These are phyloP conservation scores for Pantelozetes paolii DNA, from an alignment of 2,888 invertebrate species.

Conservation along the genomic window DNA sequence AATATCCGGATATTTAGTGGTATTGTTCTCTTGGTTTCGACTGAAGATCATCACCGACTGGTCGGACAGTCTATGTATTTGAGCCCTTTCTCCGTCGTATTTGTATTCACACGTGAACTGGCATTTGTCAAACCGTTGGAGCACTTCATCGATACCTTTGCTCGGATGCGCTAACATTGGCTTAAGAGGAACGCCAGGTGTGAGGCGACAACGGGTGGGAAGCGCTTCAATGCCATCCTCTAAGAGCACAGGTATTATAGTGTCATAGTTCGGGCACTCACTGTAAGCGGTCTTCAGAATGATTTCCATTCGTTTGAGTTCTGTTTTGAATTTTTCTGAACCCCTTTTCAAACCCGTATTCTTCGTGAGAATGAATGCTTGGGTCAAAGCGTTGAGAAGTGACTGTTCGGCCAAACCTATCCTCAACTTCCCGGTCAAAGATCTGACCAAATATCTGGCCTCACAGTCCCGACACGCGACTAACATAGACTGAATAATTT, in stretches of 20 bases:
- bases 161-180: constrained; percentile 99
- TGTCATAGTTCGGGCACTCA: constrained; percentile 91
- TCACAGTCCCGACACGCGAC: constrained; percentile 84
- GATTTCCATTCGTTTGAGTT: constrained; percentile 62
- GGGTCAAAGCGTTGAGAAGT: constrained; percentile 80
- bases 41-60: constrained; percentile 78
- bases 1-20: constrained; percentile 92
- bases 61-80: constrained; percentile 70
- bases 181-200: constrained; percentile 88
- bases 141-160: constrained; percentile 81
- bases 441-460: constrained; percentile 82
- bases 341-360: constrained; percentile 54
- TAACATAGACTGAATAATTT: constrained; percentile 83
- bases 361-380: constrained; percentile 64
- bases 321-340: constrained; percentile 68
- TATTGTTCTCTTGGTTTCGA: constrained; percentile 91
- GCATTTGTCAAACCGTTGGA: constrained; percentile 75
- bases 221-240: constrained; percentile 69
- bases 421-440: constrained; percentile 84
- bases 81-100: constrained; percentile 98
- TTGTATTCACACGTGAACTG: constrained; percentile 98
- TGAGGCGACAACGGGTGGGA: constrained; percentile 73
- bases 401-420: constrained; percentile 97
- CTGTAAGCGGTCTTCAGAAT: constrained; percentile 87
- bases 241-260: constrained; percentile 72